Evolutionary conservation across 2,888 invertebrate genomes (phyloP), one percentile per base, ranked within the genome.

Genomic region (Glaucopsyche alexis): DNA sequence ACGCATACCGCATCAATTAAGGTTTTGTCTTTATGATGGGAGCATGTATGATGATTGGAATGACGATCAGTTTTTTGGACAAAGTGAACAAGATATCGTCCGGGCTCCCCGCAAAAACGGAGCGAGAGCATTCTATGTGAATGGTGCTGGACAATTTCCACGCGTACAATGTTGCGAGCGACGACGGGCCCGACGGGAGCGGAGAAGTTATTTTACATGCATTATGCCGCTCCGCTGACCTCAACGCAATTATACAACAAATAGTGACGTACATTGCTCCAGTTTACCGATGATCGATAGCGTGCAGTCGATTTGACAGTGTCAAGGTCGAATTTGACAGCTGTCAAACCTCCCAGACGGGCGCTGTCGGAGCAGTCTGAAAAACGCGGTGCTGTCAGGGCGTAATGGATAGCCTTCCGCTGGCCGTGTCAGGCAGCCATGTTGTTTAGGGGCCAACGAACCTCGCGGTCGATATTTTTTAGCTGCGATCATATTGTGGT

Each of bases 381-480:
- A 90, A 90, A 90, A 88, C 86, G 89, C 83, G 79, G 83, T 80
- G 84, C 85, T 87, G 89, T 87, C 91, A 86, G 79, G 78, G 78
- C 77, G 85, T 91, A 89, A 91, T 91, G 90, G 90, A 91, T 92
- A 84, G 89, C 85, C 82, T 84, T 82, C 85, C 87, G 83, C 73
- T 77, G 75, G 72, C 74, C 73, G 75, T 76, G 77, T 76, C 77
- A 76, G 75, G 82, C 78, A 78, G 82, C 86, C 85, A 86, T 85
- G 78, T 84, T 83, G 82, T 81, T 79, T 72, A 76, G 80, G 79
- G 87, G 86, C 82, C 86, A 82, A 79, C 80, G 88, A 87, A 85
- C 88, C 78, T 79, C 75, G 72, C 75, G 78, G 78, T 78, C 79
- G 80, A 80, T 81, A 78, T 77, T 77, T 77, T 76, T 77, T 75